Base-by-base conservation (phyloP, 2,113 vertebrate genomes). In the Zosterops borbonicus region DNA sequence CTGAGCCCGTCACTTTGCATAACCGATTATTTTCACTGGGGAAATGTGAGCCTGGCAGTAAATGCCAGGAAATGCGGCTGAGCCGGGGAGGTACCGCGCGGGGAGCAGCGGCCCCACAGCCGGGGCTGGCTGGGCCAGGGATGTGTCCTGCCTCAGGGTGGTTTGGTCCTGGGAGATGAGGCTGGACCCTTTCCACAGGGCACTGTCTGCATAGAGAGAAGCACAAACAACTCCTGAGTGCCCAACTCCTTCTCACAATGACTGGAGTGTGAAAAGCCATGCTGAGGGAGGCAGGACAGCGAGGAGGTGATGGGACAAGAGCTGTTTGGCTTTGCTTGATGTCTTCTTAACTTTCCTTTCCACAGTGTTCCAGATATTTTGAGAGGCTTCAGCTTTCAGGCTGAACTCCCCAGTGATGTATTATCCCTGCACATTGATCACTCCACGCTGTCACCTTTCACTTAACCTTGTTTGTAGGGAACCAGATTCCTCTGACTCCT, bases 1-100 rank as follows among this genome's bases (percentile, higher is more conserved):
- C 92, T 67, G 86, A 92, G 76, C 92, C 87, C 77, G 52, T 92
- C 95, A 94, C 95, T 96, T 94, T 94, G 94, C 96, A 95, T 97
- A 96, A 96, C 94, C 31, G 80, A 95, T 96, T 97, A 94, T 97
- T 95, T 96, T 96, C 95, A 97, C 94, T 83, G 81, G 77, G 62
- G 94, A 95, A 97, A 97, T 90, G 49, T 47, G 94, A 97, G 96
- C 94, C 88, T 14, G 27, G 42, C 96, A 87, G 73, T 76, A 92
- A 90, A 95, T 95, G 91, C 85, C 95, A 56, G 47, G 16, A 92
- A 96, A 93, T 77, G 80, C 6, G 0, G 52, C 47, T 63, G 94
- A 77, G 83, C 83, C 85, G n/a, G 50, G 89, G 71, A 83, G 91
- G 90, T 63, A 87, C 79, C 2, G 13, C 74, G 39, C 5, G 2